Percentiles rank a stretch among this genome's conserved stretches.
Conservation (phyloP, 2,797 vertebrate genomes). For the Mallotus villosus region DNA sequence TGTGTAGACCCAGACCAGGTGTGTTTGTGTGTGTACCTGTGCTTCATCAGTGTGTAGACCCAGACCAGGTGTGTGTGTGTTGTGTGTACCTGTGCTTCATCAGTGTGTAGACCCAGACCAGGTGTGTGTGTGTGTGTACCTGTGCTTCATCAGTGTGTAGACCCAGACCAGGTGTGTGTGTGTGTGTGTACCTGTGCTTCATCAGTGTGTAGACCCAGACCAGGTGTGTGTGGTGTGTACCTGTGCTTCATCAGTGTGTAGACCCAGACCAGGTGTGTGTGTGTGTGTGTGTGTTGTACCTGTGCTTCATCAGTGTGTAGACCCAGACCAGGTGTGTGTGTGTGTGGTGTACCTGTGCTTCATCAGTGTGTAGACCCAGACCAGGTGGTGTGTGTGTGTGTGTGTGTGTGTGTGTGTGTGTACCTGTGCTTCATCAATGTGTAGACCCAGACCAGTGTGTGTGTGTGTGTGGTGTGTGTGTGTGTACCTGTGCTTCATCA, state of each 20-base stretch:
- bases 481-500: slow-evolving; percentile 81
- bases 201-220: too few relatives aligned
- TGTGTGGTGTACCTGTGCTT: slow-evolving; percentile 14
- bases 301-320: not conserved
- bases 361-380: not conserved
- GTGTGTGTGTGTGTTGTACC: slow-evolving; percentile 6
- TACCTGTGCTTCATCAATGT: not conserved
- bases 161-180: too few relatives aligned
- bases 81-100: slow-evolving; percentile 23
- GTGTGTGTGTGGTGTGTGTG: too few relatives aligned
- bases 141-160: too few relatives aligned
- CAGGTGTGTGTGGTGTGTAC: not conserved
- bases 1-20: not conserved
- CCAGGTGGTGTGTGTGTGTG: not conserved
- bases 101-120: not conserved
- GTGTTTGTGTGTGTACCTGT: not conserved
- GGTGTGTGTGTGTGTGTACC: not conserved
- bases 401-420: slow-evolving; percentile 26
- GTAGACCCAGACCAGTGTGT: not conserved
- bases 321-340: not conserved
- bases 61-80: not conserved
- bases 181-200: not conserved
- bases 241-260: not conserved
- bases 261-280: not conserved
- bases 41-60: not conserved